Evolutionary conservation across 2,797 vertebrate species (phyloP).

Genomic region (Aphelocoma californica): DNA sequence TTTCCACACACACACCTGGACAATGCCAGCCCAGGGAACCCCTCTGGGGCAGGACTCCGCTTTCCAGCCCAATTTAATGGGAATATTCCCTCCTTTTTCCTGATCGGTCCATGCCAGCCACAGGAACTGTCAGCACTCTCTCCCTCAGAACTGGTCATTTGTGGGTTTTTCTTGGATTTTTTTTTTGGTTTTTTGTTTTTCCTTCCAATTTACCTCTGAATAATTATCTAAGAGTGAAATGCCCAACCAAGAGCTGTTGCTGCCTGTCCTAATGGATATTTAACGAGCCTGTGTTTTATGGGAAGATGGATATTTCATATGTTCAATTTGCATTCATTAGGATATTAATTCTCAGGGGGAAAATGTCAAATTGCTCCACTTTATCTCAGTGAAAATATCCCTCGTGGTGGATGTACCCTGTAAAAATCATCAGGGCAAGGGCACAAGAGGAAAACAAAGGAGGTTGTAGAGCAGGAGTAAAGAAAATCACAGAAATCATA

Average conservation of each 20-base stretch:
- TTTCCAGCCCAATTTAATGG: background rate
- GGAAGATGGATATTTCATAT: background rate
- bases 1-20: background rate
- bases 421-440: background rate
- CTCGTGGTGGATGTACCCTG: background rate
- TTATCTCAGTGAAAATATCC: slow-evolving; percentile 24
- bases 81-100: background rate
- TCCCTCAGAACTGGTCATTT: background rate
- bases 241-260: background rate
- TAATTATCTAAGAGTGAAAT: slow-evolving; percentile 21
- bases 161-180: background rate
- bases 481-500: background rate
- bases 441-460: background rate
- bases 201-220: background rate
- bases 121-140: background rate
- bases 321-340: slow-evolving; percentile 38
- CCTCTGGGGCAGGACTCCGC: background rate
- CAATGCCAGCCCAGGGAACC: background rate
- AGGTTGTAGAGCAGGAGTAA: background rate
- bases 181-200: background rate
- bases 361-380: background rate
- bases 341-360: background rate
- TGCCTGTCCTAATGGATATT: slow-evolving; percentile 36
- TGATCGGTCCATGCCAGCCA: background rate
- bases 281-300: slow-evolving; percentile 35